Evolutionary conservation across 2,113 vertebrate species (phyloP), one percentile per base, ranked within the genome.

Genomic region (Nibea coibor): DNA sequence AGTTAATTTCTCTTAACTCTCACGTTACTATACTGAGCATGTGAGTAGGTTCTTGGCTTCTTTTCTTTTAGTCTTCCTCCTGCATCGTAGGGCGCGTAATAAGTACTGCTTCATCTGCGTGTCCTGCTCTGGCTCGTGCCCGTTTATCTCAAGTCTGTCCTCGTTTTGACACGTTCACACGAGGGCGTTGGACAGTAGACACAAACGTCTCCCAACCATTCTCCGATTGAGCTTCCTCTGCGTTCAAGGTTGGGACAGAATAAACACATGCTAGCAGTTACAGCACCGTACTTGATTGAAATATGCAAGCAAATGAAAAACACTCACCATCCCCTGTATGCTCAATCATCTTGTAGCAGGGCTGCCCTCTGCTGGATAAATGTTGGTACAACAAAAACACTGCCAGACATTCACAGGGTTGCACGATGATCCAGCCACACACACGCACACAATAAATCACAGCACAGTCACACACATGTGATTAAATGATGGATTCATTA

Each of bases 321-420:
- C 56, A 73, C 53, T 20, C 26, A 5, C 1, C 3, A 0, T 6
- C 51, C 47, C 35, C 16, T 59, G 20, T 53, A 39, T 20, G 2
- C 10, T 15, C 12, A 14, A 5, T 12, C 24, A 57, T 51, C 8
- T 61, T 80, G 89, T 61, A 72, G 81, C 85, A 53, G 62, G 64
- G 84, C 88, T 87, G 61, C 91, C 90, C 88, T 89, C 91, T 92
- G 81, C 82, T 92, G 92, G 86, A 42, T 51, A 10, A 7, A 4
- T 3, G n/a, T 4, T 1, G 2, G 56, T 7, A 82, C 17, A 82
- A 74, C 87, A 92, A 84, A 83, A 87, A 92, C 81, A 85, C 74
- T 56, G 68, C 6, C 54, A 19, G 66, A 54, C 51, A 4, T 22
- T 48, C 2, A 22, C n/a, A 3, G 1, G 17, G 26, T 8, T 48